These are phyloP conservation scores for Hylaeus anthracinus DNA, from an alignment of 1,140 invertebrate species.

Conservation along the genomic window DNA sequence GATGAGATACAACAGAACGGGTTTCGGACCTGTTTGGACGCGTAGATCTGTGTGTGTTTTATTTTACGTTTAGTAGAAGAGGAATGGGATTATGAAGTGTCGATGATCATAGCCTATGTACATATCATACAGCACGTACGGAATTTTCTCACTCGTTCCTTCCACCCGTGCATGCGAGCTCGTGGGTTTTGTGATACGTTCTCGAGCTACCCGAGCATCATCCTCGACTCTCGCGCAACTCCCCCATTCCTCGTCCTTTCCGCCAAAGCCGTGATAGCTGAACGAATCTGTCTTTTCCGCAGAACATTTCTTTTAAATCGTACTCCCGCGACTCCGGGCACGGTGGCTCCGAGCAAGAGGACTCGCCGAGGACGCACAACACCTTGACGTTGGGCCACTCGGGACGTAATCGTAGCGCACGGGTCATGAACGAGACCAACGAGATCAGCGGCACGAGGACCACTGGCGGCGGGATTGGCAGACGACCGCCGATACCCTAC, in stretches of 20 bases:
- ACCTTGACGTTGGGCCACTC: slow-evolving; percentile 78
- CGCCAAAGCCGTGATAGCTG: neutral
- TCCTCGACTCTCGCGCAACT: neutral
- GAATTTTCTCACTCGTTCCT: slow-evolving; percentile 40
- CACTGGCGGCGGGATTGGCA: slow-evolving; percentile 59
- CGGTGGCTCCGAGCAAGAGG: slow-evolving; percentile 85
- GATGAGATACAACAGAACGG: no score
- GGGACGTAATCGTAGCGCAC: slow-evolving; percentile 53
- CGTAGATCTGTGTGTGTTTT: slow-evolving; percentile 39
- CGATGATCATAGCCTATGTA: slow-evolving; percentile 30
- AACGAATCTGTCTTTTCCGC: slow-evolving; percentile 73
- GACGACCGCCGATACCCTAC: slow-evolving; percentile 81
- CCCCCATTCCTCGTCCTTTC: neutral
- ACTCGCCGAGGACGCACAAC: slow-evolving; percentile 83
- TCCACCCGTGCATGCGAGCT: slow-evolving; percentile 56
- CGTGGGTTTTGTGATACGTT: slow-evolving; percentile 33
- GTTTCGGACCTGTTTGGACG: slow-evolving; percentile 6
- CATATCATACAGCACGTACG: slow-evolving; percentile 51
- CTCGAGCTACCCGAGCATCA: neutral
- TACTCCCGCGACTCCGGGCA: slow-evolving; percentile 85
- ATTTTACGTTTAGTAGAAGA: slow-evolving; percentile 32
- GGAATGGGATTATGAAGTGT: slow-evolving; percentile 20
- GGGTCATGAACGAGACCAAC: slow-evolving; percentile 70
- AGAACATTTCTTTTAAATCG: slow-evolving; percentile 88
- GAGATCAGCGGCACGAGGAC: slow-evolving; percentile 68